phyloP scores from a whole-genome alignment of 2,113 vertebrate species.

The Lamprotornis superbus region DNA sequence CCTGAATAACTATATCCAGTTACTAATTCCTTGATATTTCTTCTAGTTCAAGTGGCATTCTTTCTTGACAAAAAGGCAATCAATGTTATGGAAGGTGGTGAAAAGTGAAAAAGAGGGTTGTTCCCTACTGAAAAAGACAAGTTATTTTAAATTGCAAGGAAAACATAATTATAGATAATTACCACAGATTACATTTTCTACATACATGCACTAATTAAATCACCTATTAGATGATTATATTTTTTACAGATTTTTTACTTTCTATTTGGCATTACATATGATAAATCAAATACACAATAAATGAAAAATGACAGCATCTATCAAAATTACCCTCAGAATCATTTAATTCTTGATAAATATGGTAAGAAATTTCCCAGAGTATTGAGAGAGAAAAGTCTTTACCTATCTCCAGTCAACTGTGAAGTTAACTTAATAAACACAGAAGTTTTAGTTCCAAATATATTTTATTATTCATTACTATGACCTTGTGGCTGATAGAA shows the following conservation, averaged over 20 bases:
- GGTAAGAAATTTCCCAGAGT: background rate
- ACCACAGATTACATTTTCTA: constrained; percentile 53
- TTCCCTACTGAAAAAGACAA: constrained; percentile 40
- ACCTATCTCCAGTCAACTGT: background rate
- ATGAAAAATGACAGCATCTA: constrained; percentile 17
- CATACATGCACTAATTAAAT: constrained; percentile 65
- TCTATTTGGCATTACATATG: background rate
- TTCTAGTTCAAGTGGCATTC: background rate
- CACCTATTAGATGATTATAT: constrained; percentile 28
- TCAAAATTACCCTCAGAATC: constrained; percentile 15
- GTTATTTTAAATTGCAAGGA: constrained; percentile 55
- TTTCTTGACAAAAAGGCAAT: constrained; percentile 13
- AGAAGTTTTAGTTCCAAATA: background rate
- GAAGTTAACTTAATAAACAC: constrained; percentile 13
- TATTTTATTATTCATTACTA: background rate
- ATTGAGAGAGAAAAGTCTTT: background rate
- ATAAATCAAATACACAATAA: constrained; percentile 33
- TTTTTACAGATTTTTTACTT: constrained; percentile 22
- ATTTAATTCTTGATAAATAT: background rate
- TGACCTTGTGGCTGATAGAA: background rate
- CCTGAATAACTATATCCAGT: background rate
- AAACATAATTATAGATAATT: constrained; percentile 66
- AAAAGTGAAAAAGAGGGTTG: constrained; percentile 34
- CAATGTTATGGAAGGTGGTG: background rate
- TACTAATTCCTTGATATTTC: background rate